phyloP scores from a whole-genome alignment of 2,888 invertebrate species.

The Rhopalosiphum nymphaeae region DNA sequence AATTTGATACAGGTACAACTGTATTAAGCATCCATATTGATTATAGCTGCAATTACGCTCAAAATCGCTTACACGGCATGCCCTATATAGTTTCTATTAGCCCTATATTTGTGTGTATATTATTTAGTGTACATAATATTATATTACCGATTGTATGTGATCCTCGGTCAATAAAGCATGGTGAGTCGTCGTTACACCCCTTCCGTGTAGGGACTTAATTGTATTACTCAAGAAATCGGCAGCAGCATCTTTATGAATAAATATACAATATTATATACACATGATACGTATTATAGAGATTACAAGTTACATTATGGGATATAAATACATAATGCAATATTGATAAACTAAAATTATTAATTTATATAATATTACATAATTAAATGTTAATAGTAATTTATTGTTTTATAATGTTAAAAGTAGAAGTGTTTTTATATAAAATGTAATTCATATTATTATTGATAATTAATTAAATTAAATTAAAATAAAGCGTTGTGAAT shows the following conservation, averaged over 20 bases:
- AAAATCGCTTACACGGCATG: neutral
- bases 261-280: neutral
- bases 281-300: neutral
- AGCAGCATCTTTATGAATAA: constrained; percentile 34
- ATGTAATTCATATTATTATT: neutral
- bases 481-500: neutral
- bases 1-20: neutral
- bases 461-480: neutral
- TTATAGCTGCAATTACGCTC: neutral
- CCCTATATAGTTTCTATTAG: neutral
- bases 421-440: neutral
- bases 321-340: neutral
- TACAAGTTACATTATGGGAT: neutral
- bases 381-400: neutral
- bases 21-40: neutral
- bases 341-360: neutral
- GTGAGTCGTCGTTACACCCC: constrained; percentile 55
- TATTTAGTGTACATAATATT: constrained; percentile 5
- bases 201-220: constrained; percentile 59
- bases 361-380: neutral
- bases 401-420: neutral
- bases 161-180: constrained; percentile 26
- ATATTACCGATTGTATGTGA: constrained; percentile 51
- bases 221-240: constrained; percentile 54
- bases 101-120: neutral